These are phyloP conservation scores for Rhea americana DNA, from an alignment of 2,113 vertebrate genomes.

Conservation along the genomic window DNA sequence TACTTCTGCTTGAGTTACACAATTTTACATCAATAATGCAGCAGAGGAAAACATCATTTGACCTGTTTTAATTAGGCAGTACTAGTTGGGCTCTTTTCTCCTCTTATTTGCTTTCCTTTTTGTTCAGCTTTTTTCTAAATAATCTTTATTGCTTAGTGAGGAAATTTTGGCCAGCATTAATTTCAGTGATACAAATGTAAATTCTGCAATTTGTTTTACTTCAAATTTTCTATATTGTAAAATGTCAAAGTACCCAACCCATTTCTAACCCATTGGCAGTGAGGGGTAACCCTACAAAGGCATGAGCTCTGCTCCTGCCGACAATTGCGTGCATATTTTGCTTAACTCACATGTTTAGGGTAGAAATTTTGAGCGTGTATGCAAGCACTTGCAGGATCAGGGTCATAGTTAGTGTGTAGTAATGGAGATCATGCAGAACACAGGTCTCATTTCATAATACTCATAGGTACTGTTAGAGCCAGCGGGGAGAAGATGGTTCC, in stretches of 20 bases:
- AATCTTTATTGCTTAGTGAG: not conserved
- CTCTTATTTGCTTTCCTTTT: not conserved
- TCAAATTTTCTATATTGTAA: not conserved
- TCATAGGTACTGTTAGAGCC: not conserved
- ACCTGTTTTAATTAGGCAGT: not conserved
- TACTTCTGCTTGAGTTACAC: not conserved
- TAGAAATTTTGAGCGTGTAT: not conserved
- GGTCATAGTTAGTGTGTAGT: not conserved
- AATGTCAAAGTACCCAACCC: not conserved
- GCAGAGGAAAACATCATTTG: not conserved
- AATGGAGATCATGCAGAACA: not conserved
- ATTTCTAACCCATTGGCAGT: accelerated
- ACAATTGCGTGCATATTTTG: accelerated
- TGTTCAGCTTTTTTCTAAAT: not conserved
- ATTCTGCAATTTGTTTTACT: not conserved
- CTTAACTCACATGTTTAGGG: not conserved
- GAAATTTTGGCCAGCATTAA: not conserved
- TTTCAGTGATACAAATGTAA: not conserved
- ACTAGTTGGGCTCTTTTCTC: not conserved
- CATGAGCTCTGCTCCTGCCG: not conserved
- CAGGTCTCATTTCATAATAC: not conserved
- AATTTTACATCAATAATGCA: not conserved
- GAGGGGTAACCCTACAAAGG: not conserved
- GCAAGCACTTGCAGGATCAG: not conserved
- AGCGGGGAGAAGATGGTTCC: conserved; percentile 27